Percentiles rank a stretch among this genome's conserved stretches.
Conservation (phyloP, 1,140 invertebrate species). For the Brachionus koreanus region DNA sequence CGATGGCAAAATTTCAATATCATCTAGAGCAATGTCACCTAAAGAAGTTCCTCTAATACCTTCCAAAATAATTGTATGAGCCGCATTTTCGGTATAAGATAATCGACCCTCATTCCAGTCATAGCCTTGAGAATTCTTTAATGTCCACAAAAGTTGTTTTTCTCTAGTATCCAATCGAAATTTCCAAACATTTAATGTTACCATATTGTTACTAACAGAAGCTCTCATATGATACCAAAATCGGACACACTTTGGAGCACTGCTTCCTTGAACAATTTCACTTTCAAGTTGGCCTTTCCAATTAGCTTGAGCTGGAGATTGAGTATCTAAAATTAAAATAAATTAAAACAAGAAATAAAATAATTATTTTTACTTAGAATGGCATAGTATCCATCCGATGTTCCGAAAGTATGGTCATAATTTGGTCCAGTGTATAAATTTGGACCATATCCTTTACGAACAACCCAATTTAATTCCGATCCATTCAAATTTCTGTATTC, state of each 20-base stretch:
- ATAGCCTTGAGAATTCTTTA: slow-evolving; percentile 49
- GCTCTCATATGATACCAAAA: slow-evolving; percentile 49
- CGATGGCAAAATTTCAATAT: slow-evolving; percentile 47
- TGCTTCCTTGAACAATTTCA: slow-evolving; percentile 12
- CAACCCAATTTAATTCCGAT: not conserved
- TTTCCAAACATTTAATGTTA: slow-evolving; percentile 45
- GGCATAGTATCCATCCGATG: slow-evolving; percentile 53
- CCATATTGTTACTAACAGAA: slow-evolving; percentile 59
- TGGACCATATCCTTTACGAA: slow-evolving; percentile 19
- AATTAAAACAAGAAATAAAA: not conserved
- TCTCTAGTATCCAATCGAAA: not conserved
- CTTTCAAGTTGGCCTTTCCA: not conserved
- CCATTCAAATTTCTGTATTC: not conserved
- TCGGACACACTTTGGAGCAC: slow-evolving; percentile 14
- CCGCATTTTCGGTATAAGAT: slow-evolving; percentile 28
- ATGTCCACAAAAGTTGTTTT: slow-evolving; percentile 47
- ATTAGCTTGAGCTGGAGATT: not conserved
- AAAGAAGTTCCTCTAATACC: slow-evolving; percentile 48
- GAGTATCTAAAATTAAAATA: not conserved
- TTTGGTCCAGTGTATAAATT: slow-evolving; percentile 43
- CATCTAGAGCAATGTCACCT: slow-evolving; percentile 54
- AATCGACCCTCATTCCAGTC: slow-evolving; percentile 51
- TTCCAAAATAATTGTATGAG: slow-evolving; percentile 49
- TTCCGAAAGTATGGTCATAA: slow-evolving; percentile 56
- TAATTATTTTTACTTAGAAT: slow-evolving; percentile 14